Evolutionary conservation across 2,113 vertebrate species (phyloP).

Genomic region (Opisthocomus hoazin): DNA sequence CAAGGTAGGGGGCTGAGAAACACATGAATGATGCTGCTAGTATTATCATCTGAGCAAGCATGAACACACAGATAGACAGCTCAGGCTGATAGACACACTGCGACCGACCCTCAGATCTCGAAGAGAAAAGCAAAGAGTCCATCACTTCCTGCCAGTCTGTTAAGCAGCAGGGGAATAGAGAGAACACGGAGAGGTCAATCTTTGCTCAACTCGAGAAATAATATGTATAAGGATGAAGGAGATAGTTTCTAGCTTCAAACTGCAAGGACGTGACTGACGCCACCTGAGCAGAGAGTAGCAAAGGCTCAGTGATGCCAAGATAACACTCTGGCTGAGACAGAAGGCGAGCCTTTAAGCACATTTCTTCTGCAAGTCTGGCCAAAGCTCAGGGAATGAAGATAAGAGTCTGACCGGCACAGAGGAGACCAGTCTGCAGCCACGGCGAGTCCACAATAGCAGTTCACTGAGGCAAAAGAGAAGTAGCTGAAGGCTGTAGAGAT

Average conservation of each 20-base stretch:
- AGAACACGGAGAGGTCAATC: conserved; percentile 28
- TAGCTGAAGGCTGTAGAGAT: not conserved
- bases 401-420: not conserved
- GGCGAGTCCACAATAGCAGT: not conserved
- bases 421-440: not conserved
- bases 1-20: not conserved
- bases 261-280: not conserved
- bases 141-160: conserved; percentile 15
- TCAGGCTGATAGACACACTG: not conserved
- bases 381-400: conserved; percentile 1
- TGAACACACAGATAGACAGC: not conserved
- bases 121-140: conserved; percentile 31
- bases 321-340: conserved; percentile 8
- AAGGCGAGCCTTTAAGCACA: not conserved
- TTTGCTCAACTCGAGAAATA: conserved; percentile 31
- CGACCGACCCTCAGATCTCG: not conserved
- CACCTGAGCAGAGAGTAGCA: conserved; percentile 21
- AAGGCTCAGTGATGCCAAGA: conserved; percentile 15
- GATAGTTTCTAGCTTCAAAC: conserved; percentile 28
- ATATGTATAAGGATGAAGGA: conserved; percentile 37
- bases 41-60: not conserved
- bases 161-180: conserved; percentile 49
- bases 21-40: not conserved
- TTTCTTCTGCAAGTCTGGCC: conserved; percentile 28
- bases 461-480: not conserved